A percentile compares a stretch with the other conserved stretches of the same genome.
These are phyloP conservation scores for Kryptolebias marmoratus DNA, from an alignment of 2,113 vertebrate species.

Conservation along the genomic window DNA sequence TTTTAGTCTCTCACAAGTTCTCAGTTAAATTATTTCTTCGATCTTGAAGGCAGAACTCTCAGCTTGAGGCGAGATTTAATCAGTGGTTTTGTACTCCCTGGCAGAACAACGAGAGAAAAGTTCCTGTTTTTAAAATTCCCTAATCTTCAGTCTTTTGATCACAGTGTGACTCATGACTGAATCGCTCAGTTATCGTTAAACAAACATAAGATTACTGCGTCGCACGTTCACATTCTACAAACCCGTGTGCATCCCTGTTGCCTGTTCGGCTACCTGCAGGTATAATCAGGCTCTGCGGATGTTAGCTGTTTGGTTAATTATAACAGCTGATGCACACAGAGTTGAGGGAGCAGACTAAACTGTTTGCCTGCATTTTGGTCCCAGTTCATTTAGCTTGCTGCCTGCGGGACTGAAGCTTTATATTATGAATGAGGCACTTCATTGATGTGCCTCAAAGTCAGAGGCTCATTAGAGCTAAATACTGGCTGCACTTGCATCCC, in stretches of 20 bases:
- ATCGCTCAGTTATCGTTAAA: slow-evolving; percentile 1
- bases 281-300: slow-evolving; percentile 19
- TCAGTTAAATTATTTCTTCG: slow-evolving; percentile 17
- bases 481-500: slow-evolving; percentile 52
- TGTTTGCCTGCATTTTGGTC: slow-evolving; percentile 69
- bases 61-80: slow-evolving; percentile 29
- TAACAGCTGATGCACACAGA: slow-evolving; percentile 37
- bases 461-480: slow-evolving; percentile 68
- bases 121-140: not conserved
- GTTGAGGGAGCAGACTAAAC: slow-evolving; percentile 68
- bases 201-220: slow-evolving; percentile 10
- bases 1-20: slow-evolving; percentile 33
- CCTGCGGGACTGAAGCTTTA: slow-evolving; percentile 60
- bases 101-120: not conserved
- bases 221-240: slow-evolving; percentile 11
- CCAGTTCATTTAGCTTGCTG: slow-evolving; percentile 69
- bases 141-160: not conserved
- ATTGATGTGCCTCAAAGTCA: slow-evolving; percentile 70
- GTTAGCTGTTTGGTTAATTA: slow-evolving; percentile 55
- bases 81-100: slow-evolving; percentile 15
- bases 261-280: slow-evolving; percentile 13
- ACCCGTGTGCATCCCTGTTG: not conserved
- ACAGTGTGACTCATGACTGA: slow-evolving; percentile 7
- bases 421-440: slow-evolving; percentile 71
- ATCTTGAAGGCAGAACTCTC: slow-evolving; percentile 21